Evolutionary conservation across 2,113 vertebrate species (phyloP), one percentile per base, ranked within the genome.

Genomic region (Nymphicus hollandicus): DNA sequence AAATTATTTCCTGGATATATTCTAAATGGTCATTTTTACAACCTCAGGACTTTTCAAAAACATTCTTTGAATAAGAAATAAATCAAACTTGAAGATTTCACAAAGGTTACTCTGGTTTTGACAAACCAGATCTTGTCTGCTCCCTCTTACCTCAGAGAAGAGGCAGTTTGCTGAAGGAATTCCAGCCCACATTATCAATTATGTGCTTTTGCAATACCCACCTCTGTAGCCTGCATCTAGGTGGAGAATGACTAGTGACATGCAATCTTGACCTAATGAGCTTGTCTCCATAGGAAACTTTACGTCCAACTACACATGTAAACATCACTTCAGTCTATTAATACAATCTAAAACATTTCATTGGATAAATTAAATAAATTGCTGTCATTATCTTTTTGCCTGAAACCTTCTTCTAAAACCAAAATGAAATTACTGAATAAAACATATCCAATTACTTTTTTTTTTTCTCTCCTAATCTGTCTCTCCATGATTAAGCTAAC

Each of bases 341-440:
- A 82, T 76, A 89, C 31, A 88, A 77, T 50, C 80, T 88, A 68
- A 88, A 96, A 82, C 64, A 29, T 77, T 95, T 89, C 88, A 91
- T 29, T 93, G 80, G 64, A 24, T 53, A 92, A 77, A 76, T 31
- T 44, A 35, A 88, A 81, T 69, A 91, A 88, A 88, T 95, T 60
- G 7, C 52, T 81, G 37, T 92, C 91, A 89, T 96, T 91, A 93
- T 95, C 66, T 85, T 94, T 81, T 95, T 86, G 64, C 85, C 89
- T 39, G n/a, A 93, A 96, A 94, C 56, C 27, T 65, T 89, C 56
- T 93, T 74, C 61, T 90, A 74, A 84, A 93, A 96, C 56, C 64
- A 63, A 95, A 92, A 65, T 33, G 11, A 93, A 95, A 87, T 91
- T 92, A 88, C 70, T 17, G 15, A 95, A 89, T 78, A 96, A 94